A percentile compares a stretch with the other conserved stretches of the same genome.
Evolutionary conservation across 2,113 vertebrate species (phyloP).

Genomic region (Nothobranchius furzeri): DNA sequence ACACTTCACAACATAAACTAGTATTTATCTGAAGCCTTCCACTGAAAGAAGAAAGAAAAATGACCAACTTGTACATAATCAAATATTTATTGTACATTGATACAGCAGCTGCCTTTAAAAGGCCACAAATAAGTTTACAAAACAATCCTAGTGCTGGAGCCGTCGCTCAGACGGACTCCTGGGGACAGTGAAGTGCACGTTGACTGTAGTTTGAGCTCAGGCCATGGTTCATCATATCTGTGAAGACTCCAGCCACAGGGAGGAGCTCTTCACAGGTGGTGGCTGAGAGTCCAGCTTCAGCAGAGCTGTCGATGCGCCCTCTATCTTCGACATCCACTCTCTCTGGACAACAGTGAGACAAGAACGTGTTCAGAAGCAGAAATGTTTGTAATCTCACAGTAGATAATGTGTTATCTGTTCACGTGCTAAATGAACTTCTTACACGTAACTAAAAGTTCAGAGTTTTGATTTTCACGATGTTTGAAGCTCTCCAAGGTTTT

Average conservation of each 20-base stretch:
- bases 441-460: too few species aligned
- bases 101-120: conserved; percentile 35
- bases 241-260: conserved; percentile 78
- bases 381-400: background rate
- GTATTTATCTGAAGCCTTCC: too few species aligned
- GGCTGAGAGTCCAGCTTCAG: conserved; percentile 74
- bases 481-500: too few species aligned
- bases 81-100: conserved; percentile 57
- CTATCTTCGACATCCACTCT: conserved; percentile 86
- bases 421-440: too few species aligned
- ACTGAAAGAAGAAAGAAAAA: background rate
- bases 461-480: too few species aligned
- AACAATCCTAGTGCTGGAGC: conserved; percentile 40
- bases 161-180: conserved; percentile 33
- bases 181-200: conserved; percentile 14
- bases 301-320: conserved; percentile 76
- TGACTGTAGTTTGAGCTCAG: background rate
- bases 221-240: conserved; percentile 73
- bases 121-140: conserved; percentile 50
- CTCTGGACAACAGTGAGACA: conserved; percentile 76
- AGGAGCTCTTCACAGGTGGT: conserved; percentile 61
- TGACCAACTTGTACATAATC: conserved; percentile 2
- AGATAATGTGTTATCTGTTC: too few species aligned
- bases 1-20: too few species aligned
- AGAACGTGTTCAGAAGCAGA: background rate